phyloP scores from a whole-genome alignment of 2,888 invertebrate genomes.

The Orthosia gothica region DNA sequence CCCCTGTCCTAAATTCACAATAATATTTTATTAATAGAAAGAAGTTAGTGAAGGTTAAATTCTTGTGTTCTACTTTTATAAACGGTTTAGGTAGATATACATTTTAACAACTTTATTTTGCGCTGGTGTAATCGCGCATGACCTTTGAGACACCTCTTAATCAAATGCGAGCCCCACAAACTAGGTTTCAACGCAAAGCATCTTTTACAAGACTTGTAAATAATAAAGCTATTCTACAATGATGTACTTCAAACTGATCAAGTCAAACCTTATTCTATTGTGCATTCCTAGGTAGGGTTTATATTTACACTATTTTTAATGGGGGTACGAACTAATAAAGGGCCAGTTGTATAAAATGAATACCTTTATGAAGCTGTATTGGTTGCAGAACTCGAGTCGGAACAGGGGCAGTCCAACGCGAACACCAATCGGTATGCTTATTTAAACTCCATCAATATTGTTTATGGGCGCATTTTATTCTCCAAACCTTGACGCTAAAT shows the following conservation, averaged over 20 bases:
- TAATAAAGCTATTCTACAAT: conserved; percentile 1
- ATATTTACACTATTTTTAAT: background rate
- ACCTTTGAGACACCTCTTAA: background rate
- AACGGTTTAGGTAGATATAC: background rate
- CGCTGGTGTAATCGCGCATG: background rate
- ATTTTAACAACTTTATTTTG: background rate
- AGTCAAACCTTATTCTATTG: conserved; percentile 55
- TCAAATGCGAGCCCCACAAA: background rate
- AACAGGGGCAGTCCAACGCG: conserved; percentile 73
- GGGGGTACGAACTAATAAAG: conserved; percentile 12
- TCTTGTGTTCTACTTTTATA: background rate
- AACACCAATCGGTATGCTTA: conserved; percentile 80
- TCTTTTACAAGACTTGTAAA: background rate
- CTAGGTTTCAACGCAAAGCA: background rate
- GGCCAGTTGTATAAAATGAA: conserved; percentile 44
- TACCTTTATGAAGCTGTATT: conserved; percentile 88
- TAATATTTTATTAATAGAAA: background rate
- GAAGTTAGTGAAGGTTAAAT: background rate
- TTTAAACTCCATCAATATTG: conserved; percentile 47
- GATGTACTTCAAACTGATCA: conserved; percentile 50
- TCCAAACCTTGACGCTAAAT: conserved; percentile 1
- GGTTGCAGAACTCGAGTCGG: conserved; percentile 86
- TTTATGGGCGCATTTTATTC: background rate
- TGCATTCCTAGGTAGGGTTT: conserved; percentile 15
- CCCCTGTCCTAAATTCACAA: conserved; percentile 1